Conservation (phyloP, 2,113 vertebrate genomes). For the Callopanchax toddi region DNA sequence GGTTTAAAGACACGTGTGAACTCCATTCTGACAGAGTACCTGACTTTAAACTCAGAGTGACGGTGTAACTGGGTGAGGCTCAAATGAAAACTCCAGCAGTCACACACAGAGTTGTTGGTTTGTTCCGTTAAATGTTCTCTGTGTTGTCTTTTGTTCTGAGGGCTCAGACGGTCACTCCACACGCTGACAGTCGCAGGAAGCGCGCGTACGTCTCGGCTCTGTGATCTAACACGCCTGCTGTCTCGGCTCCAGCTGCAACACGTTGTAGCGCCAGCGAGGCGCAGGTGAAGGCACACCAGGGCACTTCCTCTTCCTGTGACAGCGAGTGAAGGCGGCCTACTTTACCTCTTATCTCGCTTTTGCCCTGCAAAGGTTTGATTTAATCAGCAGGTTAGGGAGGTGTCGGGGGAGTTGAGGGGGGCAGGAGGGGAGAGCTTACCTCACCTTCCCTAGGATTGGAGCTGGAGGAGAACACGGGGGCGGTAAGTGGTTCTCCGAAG, state of each 20-base stretch:
- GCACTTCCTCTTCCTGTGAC: conserved; percentile 74
- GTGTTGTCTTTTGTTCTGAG: conserved; percentile 20
- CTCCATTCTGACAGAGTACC: conserved; percentile 19
- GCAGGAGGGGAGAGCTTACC: conserved; percentile 6
- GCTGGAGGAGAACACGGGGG: conserved; percentile 46
- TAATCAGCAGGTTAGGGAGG: conserved; percentile 62
- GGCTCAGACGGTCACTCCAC: conserved; percentile 57
- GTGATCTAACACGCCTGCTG: conserved; percentile 44
- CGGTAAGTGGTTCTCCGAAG: conserved; percentile 53
- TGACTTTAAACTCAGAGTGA: conserved; percentile 3
- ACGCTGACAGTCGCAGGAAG: conserved; percentile 42
- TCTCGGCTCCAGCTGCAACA: conserved; percentile 62
- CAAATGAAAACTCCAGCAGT: background rate
- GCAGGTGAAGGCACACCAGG: conserved; percentile 58
- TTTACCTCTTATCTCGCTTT: conserved; percentile 59
- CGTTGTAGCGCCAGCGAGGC: conserved; percentile 43
- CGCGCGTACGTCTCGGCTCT: conserved; percentile 34
- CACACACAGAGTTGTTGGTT: background rate
- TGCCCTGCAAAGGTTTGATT: conserved; percentile 62
- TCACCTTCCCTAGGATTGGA: conserved; percentile 53
- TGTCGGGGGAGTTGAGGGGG: background rate
- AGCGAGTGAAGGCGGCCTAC: conserved; percentile 74
- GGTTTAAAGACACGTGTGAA: conserved; percentile 26
- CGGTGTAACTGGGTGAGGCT: too few relatives aligned
- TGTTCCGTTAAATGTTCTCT: conserved; percentile 14